Conservation (phyloP, 2,113 vertebrate genomes). For the Muntiacus muntjak region DNA sequence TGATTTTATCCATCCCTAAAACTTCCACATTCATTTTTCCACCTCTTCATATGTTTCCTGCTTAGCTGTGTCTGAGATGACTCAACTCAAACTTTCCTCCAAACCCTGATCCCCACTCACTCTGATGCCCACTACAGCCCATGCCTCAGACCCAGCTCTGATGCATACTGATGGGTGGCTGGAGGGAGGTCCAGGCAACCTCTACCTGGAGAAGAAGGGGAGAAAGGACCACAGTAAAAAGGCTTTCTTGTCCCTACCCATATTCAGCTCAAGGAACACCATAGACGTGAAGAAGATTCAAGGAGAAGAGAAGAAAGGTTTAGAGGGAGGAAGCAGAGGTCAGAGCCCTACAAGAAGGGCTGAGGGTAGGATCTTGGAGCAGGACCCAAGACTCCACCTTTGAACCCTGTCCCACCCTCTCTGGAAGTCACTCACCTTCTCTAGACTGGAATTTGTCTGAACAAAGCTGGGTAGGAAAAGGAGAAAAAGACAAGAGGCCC, state of each 20-base stretch:
- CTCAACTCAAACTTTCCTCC: neutral
- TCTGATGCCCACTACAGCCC: rapidly evolving
- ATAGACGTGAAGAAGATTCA: neutral
- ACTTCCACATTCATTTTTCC: neutral
- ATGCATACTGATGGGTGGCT: neutral
- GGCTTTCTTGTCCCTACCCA: neutral
- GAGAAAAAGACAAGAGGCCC: neutral
- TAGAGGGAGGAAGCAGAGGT: neutral
- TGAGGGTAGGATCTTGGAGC: too few species aligned
- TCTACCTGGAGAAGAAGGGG: too few species aligned
- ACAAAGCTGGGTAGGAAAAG: neutral
- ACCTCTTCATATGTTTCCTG: neutral
- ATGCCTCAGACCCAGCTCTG: neutral
- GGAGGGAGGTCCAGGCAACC: neutral
- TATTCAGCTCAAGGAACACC: neutral
- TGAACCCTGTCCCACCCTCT: neutral
- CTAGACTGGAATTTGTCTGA: neutral
- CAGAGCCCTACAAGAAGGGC: neutral
- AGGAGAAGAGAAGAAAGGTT: neutral
- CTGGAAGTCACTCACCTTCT: constrained; percentile 40
- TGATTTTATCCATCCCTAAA: neutral
- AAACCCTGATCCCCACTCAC: neutral
- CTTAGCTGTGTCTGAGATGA: neutral
- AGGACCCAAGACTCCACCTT: neutral
- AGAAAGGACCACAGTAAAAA: neutral